These are phyloP conservation scores for Anolis sagrei DNA, from an alignment of 2,113 vertebrate genomes.

Conservation along the genomic window DNA sequence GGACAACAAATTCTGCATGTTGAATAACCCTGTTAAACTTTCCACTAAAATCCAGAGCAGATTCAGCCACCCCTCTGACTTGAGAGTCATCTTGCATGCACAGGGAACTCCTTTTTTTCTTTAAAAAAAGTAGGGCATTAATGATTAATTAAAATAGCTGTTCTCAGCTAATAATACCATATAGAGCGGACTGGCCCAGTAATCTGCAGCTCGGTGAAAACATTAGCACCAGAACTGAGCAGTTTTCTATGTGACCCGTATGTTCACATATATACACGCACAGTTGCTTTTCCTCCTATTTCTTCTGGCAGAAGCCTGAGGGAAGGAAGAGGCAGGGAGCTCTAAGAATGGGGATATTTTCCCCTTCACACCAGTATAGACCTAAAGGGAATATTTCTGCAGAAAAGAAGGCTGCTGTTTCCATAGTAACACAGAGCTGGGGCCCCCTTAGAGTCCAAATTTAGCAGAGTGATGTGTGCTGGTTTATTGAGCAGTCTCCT, in stretches of 20 bases:
- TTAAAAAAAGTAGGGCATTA: background rate
- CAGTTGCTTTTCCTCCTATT: constrained; percentile 27
- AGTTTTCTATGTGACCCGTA: constrained; percentile 32
- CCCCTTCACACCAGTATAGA: constrained; percentile 48
- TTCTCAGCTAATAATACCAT: background rate
- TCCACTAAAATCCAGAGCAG: too few species aligned
- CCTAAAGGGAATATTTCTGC: constrained; percentile 72
- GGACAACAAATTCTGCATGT: too few species aligned
- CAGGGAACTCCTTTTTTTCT: background rate
- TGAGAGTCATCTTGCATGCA: background rate
- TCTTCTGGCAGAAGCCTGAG: constrained; percentile 32
- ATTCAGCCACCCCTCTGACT: too few species aligned
- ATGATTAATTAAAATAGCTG: background rate
- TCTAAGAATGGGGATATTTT: constrained; percentile 40
- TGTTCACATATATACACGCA: background rate
- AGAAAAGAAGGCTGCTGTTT: constrained; percentile 76
- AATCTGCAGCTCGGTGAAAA: constrained; percentile 9
- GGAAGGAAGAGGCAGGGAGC: constrained; percentile 19
- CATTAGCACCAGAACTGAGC: background rate
- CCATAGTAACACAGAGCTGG: constrained; percentile 77
- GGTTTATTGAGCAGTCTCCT: constrained; percentile 67
- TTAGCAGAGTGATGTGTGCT: constrained; percentile 73
- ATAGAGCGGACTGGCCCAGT: too few species aligned
- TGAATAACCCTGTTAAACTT: too few species aligned
- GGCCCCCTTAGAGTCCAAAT: constrained; percentile 74